Evolutionary conservation across 1,140 invertebrate genomes (phyloP), one percentile per base, ranked within the genome.

Genomic region (Drosophila oshimai): DNA sequence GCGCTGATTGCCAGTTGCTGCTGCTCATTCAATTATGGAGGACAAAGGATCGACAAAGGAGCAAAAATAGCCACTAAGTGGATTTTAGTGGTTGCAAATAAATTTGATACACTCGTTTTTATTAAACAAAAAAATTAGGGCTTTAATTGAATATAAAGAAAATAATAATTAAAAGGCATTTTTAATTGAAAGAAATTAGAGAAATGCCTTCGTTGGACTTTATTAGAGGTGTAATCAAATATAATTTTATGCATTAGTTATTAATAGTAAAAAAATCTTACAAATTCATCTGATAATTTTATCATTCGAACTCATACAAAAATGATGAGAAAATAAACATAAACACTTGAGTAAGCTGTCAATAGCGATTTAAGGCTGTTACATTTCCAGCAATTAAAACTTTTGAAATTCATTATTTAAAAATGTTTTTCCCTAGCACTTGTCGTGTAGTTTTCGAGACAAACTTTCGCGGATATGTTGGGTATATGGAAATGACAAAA

Each of bases 401-500:
- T 13, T 33, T 1, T 18, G 7, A 29, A 10, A 17, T 54, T 24
- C 15, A 51, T 22, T 50, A 55, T 55, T 51, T 55, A 29, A 5
- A 39, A 55, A 55, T 53, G 28, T 28, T 12, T 49, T 54, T 18
- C 6, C 13, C 53, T 20, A 12, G 4, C 26, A 6, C 12, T 15
- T 17, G 47, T 17, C 33, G 20, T 33, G 31, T 55, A 55, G 46
- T 51, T 55, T 46, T 31, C 6, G 20, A 9, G 26, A 7, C 13
- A 17, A 55, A 55, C 28, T 55, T 55, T 55, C 6, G 53, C 46
- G 53, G 45, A 53, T 55, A 51, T 55, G 53, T 33, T 53, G 53
- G 20, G 53, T 18, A 57, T 33, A 49, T 51, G 53, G 51, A 64
- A 64, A 64, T 64, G 57, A 60, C 55, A 57, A 60, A 60, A 57